phyloP scores from a whole-genome alignment of 2,888 invertebrate genomes.

The Volucella zonaria region DNA sequence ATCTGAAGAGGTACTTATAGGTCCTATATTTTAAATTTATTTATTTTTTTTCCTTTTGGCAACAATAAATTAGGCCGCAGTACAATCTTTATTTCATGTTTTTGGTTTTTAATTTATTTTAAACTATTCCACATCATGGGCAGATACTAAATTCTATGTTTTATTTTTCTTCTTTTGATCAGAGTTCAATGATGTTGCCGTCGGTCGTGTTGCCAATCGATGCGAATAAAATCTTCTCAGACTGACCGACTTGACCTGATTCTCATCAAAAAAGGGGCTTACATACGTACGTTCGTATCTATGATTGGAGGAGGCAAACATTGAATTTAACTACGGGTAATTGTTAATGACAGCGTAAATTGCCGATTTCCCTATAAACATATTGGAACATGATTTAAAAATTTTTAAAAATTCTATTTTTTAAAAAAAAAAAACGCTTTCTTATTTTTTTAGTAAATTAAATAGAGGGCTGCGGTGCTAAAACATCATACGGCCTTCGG shows the following conservation, averaged over 20 bases:
- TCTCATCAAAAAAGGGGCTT: conserved; percentile 2
- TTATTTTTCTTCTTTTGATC: background rate
- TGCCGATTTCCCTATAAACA: conserved; percentile 1
- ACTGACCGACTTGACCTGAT: conserved; percentile 57
- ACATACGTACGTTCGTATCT: background rate
- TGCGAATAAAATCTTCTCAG: conserved; percentile 57
- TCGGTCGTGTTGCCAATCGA: conserved; percentile 56
- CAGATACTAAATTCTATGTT: background rate
- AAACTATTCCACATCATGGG: conserved; percentile 23
- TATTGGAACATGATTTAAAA: conserved; percentile 6
- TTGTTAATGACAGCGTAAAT: conserved; percentile 26
- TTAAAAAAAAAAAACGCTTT: background rate
- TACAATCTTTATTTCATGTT: conserved; percentile 4
- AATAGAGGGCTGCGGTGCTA: background rate
- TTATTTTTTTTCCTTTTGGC: conserved; percentile 2
- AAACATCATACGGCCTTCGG: background rate
- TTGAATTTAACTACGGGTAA: conserved; percentile 9
- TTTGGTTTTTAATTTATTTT: conserved; percentile 37
- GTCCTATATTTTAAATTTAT: conserved; percentile 8
- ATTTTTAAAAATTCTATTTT: background rate
- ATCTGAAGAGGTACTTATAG: conserved; percentile 15
- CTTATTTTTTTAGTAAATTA: background rate
- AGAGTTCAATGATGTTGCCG: conserved; percentile 36
- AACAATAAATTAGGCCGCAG: conserved; percentile 38
- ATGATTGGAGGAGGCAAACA: conserved; percentile 9